phyloP scores from a whole-genome alignment of 2,888 invertebrate genomes.

The Blomia tropicalis region DNA sequence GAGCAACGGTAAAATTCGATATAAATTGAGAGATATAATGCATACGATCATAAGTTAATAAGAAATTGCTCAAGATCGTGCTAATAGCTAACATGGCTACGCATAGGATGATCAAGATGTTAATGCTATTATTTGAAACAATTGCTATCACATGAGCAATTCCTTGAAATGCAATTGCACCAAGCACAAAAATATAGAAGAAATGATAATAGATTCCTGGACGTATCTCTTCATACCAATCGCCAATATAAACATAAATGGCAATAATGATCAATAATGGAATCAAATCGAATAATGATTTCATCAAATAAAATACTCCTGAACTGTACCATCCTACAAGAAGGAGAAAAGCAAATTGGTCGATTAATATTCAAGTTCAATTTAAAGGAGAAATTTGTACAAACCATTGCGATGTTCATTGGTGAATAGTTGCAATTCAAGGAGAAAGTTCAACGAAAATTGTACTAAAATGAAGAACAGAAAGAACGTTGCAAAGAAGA shows the following conservation, averaged over 20 bases:
- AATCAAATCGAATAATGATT: conserved; percentile 1
- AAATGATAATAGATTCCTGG: conserved; percentile 1
- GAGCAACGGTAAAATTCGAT: background rate
- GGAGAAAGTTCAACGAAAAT: background rate
- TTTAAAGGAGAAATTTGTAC: background rate
- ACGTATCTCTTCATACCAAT: background rate
- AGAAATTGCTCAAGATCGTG: conserved; percentile 6
- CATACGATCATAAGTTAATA: background rate
- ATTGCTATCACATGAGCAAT: conserved; percentile 3
- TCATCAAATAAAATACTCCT: background rate
- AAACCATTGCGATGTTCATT: background rate
- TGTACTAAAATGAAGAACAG: background rate
- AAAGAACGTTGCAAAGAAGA: background rate
- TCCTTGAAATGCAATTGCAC: conserved; percentile 8
- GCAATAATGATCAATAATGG: background rate
- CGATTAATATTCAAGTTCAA: background rate
- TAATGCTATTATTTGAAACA: background rate
- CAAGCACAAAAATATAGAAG: background rate
- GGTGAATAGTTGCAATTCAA: background rate
- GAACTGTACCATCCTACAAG: conserved; percentile 16
- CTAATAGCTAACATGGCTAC: background rate
- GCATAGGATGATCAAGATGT: background rate
- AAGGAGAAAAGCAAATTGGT: no score
- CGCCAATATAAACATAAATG: conserved; percentile 1
- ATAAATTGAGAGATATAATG: conserved; percentile 7